A percentile compares a stretch with the other conserved stretches of the same genome.
Evolutionary conservation across 1,140 invertebrate genomes (phyloP).

Genomic region (Hestina assimilis): DNA sequence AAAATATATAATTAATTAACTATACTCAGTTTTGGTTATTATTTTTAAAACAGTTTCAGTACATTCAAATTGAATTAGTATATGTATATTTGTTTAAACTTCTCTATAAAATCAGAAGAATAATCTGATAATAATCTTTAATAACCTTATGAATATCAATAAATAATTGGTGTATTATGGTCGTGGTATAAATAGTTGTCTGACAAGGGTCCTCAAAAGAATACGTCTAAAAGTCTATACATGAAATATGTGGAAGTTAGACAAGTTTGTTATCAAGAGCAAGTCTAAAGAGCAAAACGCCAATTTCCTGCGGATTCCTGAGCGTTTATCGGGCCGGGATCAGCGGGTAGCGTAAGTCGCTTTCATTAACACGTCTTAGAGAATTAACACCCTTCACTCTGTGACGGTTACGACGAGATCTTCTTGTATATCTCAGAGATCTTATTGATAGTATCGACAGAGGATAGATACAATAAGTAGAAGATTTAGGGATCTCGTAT

Average conservation of each 20-base stretch:
- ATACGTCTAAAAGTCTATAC: not conserved
- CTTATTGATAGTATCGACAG: not conserved
- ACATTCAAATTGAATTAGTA: no score
- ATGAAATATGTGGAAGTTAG: not conserved
- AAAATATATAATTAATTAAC: no score
- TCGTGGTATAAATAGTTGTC: no score
- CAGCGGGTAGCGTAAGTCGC: conserved; percentile 48
- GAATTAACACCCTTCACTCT: conserved; percentile 69
- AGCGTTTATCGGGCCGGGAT: conserved; percentile 61
- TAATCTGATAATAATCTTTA: no score
- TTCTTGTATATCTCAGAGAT: not conserved
- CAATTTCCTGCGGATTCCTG: conserved; percentile 71
- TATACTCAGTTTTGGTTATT: no score
- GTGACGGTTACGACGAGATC: conserved; percentile 16
- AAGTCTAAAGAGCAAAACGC: conserved; percentile 51
- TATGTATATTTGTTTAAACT: no score
- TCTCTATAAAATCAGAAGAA: no score
- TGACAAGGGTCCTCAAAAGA: not conserved
- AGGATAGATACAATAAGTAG: not conserved
- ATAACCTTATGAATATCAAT: no score
- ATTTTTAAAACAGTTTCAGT: no score
- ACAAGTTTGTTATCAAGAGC: conserved; percentile 30
- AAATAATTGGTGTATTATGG: no score
- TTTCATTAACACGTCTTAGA: conserved; percentile 75
- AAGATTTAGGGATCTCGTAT: no score